A percentile compares a stretch with the other conserved stretches of the same genome.
Evolutionary conservation across 2,888 invertebrate genomes (phyloP).

Genomic region (Iselma pallidipennis): DNA sequence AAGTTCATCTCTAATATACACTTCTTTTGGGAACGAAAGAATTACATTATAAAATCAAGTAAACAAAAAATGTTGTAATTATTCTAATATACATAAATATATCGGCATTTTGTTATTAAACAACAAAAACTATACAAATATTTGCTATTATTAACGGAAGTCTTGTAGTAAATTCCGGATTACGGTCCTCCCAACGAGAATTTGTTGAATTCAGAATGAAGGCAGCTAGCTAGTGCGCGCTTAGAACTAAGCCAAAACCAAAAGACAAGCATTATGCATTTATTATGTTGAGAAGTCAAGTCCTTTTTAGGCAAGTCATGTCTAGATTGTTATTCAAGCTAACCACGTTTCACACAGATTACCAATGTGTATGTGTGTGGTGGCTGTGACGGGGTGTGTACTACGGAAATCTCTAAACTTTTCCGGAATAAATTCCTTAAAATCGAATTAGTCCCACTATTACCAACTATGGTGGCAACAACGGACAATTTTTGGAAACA

Average conservation of each 20-base stretch:
- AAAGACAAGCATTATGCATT: conserved; percentile 27
- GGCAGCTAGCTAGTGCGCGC: too few species aligned
- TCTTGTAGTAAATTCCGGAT: too few species aligned
- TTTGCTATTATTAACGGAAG: too few species aligned
- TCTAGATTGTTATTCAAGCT: conserved; percentile 29
- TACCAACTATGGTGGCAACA: background rate
- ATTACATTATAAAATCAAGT: too few species aligned
- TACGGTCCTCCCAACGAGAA: too few species aligned
- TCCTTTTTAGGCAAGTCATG: conserved; percentile 33
- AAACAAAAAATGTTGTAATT: too few species aligned
- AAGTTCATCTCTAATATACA: background rate
- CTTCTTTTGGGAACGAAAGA: too few species aligned
- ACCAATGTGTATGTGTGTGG: conserved; percentile 30
- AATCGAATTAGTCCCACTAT: background rate
- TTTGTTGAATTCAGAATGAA: too few species aligned
- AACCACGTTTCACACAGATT: conserved; percentile 33
- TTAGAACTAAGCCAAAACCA: background rate
- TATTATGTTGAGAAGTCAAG: conserved; percentile 22
- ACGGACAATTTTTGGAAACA: background rate
- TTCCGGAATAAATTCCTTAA: background rate
- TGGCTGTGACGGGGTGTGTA: too few species aligned
- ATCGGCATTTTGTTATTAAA: too few species aligned
- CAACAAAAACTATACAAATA: too few species aligned
- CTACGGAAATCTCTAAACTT: background rate
- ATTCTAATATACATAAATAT: too few species aligned